Evolutionary conservation across 2,888 invertebrate species (phyloP), one percentile per base, ranked within the genome.

Genomic region (Brachyopa scutellaris): DNA sequence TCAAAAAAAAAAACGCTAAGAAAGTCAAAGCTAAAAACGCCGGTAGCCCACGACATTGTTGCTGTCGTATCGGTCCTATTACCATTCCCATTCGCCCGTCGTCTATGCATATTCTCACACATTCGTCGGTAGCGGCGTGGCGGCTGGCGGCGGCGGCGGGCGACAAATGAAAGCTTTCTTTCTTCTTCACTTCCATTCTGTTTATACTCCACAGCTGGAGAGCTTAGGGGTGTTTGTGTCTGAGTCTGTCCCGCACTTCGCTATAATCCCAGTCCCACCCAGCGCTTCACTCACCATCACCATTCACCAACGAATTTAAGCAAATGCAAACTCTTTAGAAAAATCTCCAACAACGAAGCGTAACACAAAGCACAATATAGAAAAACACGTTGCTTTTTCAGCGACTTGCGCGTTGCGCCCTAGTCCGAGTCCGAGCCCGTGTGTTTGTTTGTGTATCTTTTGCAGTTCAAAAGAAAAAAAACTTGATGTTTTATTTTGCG

Each of bases 371-470:
- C 21, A 36, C 33, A 66, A 64, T 53, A 11, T 13, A 26, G 49
- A 59, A 82, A 66, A 77, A 72, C 82, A 82, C 70, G 77, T 82
- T 82, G 77, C 40, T 49, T 23, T 31, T 66, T n/a, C 29, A 5
- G 11, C 33, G 55, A 38, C 29, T 59, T n/a, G 26, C 51, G 15
- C 49, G 8, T 13, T n/a, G n/a, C n/a, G n/a, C n/a, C n/a, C n/a
- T n/a, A n/a, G n/a, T n/a, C n/a, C n/a, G n/a, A n/a, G n/a, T n/a
- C n/a, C n/a, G n/a, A n/a, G n/a, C n/a, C n/a, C n/a, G 33, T 53
- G 11, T 62, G 13, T 15, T 31, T 2, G 33, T 59, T 29, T 26
- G 53, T 61, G 55, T 72, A 26, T 55, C 62, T 55, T 70, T 74
- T 21, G 53, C 26, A 26, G n/a, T n/a, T n/a, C n/a, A n/a, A n/a